Conservation (phyloP, 2,888 invertebrate species). For the Polymixis lichenea region DNA sequence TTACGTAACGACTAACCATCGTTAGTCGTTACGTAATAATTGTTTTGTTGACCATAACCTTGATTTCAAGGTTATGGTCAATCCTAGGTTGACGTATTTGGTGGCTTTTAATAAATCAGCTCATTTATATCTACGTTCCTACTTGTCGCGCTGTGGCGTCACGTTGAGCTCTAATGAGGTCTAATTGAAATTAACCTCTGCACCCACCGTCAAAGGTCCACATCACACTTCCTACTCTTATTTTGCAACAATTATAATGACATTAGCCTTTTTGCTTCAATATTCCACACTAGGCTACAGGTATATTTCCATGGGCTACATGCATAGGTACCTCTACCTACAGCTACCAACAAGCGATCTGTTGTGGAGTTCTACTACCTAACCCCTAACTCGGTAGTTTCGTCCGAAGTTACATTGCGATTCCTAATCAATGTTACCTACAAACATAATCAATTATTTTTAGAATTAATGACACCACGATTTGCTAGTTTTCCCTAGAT, state of each 20-base stretch:
- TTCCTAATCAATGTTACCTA: too few relatives aligned
- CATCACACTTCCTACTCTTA: conserved; percentile 36
- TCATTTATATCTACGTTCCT: conserved; percentile 8
- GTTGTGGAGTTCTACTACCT: too few relatives aligned
- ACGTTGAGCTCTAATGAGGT: conserved; percentile 44
- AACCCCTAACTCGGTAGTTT: too few relatives aligned
- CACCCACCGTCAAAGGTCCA: conserved; percentile 37
- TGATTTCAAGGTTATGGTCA: conserved; percentile 25
- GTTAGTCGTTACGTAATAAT: too few relatives aligned
- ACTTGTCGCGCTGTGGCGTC: conserved; percentile 1
- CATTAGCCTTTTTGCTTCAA: conserved; percentile 30
- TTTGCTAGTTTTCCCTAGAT: too few relatives aligned
- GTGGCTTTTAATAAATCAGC: background rate
- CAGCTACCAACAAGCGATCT: background rate
- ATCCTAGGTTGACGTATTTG: background rate
- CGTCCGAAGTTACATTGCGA: too few relatives aligned
- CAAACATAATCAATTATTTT: too few relatives aligned
- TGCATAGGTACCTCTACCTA: background rate
- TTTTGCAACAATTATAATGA: conserved; percentile 31
- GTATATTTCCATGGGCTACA: conserved; percentile 6
- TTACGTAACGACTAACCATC: conserved; percentile 5
- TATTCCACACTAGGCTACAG: background rate
- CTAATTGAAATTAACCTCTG: conserved; percentile 59
- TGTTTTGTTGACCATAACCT: too few relatives aligned
- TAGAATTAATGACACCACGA: too few relatives aligned